Evolutionary conservation across 2,888 invertebrate species (phyloP), one percentile per base, ranked within the genome.

Genomic region (Epirrita christyi): DNA sequence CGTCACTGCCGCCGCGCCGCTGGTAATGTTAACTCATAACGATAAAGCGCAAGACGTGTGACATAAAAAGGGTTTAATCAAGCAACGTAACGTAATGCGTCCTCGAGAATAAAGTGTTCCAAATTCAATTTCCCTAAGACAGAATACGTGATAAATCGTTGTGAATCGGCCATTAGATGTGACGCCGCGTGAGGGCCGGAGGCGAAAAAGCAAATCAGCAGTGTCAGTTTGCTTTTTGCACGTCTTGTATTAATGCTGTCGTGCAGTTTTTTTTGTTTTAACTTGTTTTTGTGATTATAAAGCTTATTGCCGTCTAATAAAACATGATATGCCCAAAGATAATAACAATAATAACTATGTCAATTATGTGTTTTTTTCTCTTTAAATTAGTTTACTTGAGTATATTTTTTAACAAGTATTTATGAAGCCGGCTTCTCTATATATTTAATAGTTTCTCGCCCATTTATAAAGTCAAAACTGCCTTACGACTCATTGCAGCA

Each of bases 131-230:
- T 86, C 82, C 81, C 75, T 81, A 79, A 78, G 83, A 80, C 77
- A 75, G 79, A 81, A 84, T 85, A 85, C 84, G 89, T 88, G 86
- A 89, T 90, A 88, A 87, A 89, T 89, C 84, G 86, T 83, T 80
- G 76, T 73, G 83, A 83, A 87, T 84, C 84, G 85, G 79, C 83
- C 82, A 86, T 88, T 86, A 88, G 82, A 82, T 79, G 81, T 79
- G 81, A 83, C 81, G 80, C 78, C 80, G 83, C 85, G 86, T 84
- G 80, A 88, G 86, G 85, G 85, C 80, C 73, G 67, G 75, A 68
- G 77, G 54, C 58, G 58, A 59, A 54, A 54, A 59, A 42, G 49
- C 58, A 79, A 80, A 79, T 83, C 81, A 82, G 84, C 85, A 84
- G 77, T 54, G 54, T 50, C 11, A 47, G 54, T 85, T 83, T 81